Percentiles rank a stretch among this genome's conserved stretches.
Evolutionary conservation across 2,113 vertebrate species (phyloP).

Genomic region (Megaceryle torquata): DNA sequence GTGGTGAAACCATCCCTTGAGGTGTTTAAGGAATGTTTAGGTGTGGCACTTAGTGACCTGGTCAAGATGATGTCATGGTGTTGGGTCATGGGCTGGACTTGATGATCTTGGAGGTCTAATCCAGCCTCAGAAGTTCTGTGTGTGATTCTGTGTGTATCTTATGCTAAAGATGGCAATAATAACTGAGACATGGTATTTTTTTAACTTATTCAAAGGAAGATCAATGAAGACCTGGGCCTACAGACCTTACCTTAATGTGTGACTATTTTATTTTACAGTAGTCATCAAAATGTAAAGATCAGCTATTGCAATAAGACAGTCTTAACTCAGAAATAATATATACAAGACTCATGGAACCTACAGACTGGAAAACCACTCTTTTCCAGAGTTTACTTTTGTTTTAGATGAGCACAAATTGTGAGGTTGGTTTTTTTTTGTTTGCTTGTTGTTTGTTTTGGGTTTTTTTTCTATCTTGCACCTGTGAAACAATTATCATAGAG

Average conservation of each 20-base stretch:
- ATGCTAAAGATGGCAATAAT: neutral
- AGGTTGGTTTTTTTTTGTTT: too few species aligned
- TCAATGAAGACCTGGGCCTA: neutral
- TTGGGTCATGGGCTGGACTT: too few species aligned
- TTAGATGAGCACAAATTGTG: neutral
- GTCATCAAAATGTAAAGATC: neutral
- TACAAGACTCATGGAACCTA: neutral
- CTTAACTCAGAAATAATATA: neutral
- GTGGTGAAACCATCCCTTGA: too few species aligned
- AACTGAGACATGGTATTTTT: neutral
- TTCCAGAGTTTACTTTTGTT: neutral
- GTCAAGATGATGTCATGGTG: too few species aligned
- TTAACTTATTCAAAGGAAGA: neutral
- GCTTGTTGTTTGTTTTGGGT: too few species aligned
- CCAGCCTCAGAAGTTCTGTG: too few species aligned
- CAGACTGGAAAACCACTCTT: neutral
- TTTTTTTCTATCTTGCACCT: neutral
- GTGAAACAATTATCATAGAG: neutral
- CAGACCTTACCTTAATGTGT: neutral
- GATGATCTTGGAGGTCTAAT: too few species aligned
- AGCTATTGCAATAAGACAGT: neutral
- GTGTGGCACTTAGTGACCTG: too few species aligned
- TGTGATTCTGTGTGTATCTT: neutral
- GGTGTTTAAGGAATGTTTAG: too few species aligned
- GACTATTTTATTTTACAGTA: neutral